Conservation (phyloP, 2,113 vertebrate species). For the Microtus ochrogaster region DNA sequence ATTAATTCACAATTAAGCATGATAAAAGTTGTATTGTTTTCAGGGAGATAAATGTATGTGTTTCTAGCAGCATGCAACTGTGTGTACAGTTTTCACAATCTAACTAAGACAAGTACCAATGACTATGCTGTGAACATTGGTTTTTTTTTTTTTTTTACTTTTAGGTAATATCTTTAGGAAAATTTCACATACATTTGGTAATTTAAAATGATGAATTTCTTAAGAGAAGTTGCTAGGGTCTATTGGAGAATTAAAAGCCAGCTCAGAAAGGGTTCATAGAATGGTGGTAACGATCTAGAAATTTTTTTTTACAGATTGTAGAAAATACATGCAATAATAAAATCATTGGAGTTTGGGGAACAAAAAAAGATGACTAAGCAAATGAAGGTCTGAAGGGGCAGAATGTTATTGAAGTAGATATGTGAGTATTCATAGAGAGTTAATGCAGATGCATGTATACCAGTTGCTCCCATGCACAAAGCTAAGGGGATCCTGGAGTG, state of each 20-base stretch:
- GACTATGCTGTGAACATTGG: neutral
- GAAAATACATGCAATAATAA: conserved; percentile 48
- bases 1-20: neutral
- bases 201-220: neutral
- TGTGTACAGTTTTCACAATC: neutral
- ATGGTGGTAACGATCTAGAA: neutral
- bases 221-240: neutral
- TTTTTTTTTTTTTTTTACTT: conserved; percentile 17
- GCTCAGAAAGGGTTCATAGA: neutral
- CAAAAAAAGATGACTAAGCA: neutral
- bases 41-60: neutral
- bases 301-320: neutral
- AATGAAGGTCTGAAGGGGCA: neutral
- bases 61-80: neutral
- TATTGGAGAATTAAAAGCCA: neutral
- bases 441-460: neutral
- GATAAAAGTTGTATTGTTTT: conserved; percentile 20
- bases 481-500: neutral
- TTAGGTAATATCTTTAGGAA: conserved; percentile 9
- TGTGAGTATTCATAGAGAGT: neutral
- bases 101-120: neutral
- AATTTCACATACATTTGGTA: neutral
- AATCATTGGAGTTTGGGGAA: neutral
- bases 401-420: neutral
- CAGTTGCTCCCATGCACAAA: neutral